These are phyloP conservation scores for Notothenia coriiceps DNA, from an alignment of 2,113 vertebrate genomes.

Conservation along the genomic window DNA sequence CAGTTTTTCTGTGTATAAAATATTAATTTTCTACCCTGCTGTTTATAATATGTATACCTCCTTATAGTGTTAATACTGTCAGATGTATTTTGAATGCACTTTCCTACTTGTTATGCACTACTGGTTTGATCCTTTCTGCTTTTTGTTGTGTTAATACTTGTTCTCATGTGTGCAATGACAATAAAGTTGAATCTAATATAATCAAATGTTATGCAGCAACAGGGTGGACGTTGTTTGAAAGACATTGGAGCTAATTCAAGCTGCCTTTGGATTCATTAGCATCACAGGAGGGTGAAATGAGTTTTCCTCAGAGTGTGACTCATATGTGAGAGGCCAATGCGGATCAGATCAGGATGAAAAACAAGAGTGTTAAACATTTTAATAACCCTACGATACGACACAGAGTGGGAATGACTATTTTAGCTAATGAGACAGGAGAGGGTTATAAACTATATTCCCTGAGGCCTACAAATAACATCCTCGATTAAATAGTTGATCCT, in stretches of 20 bases:
- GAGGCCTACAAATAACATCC: no score
- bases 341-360: slow-evolving; percentile 31
- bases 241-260: slow-evolving; percentile 16
- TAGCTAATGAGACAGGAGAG: neutral
- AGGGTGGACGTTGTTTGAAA: neutral
- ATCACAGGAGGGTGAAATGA: slow-evolving; percentile 41
- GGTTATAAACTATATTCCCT: neutral
- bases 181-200: no score
- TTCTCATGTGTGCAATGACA: no score
- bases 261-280: slow-evolving; percentile 22
- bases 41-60: no score
- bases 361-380: slow-evolving; percentile 18
- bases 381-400: neutral
- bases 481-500: no score
- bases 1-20: no score
- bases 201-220: neutral
- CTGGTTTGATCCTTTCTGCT: no score
- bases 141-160: no score
- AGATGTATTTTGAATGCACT: no score
- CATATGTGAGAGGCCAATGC: slow-evolving; percentile 18
- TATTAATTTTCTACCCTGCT: no score
- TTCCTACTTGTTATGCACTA: no score
- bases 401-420: neutral
- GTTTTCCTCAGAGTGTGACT: slow-evolving; percentile 21
- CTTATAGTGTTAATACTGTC: no score